Evolutionary conservation across 2,797 vertebrate genomes (phyloP), one percentile per base, ranked within the genome.

Genomic region (Salarias fasciatus): DNA sequence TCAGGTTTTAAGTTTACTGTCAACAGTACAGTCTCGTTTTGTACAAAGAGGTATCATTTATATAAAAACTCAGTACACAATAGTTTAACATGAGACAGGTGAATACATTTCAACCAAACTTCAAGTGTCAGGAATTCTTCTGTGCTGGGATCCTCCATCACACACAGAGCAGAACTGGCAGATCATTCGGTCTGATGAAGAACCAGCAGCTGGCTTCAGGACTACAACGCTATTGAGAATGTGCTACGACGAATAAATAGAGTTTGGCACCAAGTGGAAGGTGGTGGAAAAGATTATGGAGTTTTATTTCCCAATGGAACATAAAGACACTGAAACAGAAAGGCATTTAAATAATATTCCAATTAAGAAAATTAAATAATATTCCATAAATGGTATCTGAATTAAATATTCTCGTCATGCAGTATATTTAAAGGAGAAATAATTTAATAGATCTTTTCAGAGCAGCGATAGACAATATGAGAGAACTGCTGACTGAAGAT

Each of bases 91-190:
- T 44, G 66, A 88, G 77, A 86, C 80, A 87, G 84, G 77, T 81
- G 78, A 86, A 82, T 86, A 88, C 79, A 80, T 71, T 84, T 91
- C 85, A 82, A 79, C 75, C 83, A 75, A 79, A 87, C 72, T 93
- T 93, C 92, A 93, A 92, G 92, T 93, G 87, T 91, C 88, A 90
- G 91, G 90, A 91, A 84, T 88, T 71, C 63, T 63, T 86, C 72
- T 54, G 56, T 74, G 82, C 75, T 67, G 59, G 51, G n/a, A 57
- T 55, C 29, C 63, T 71, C 63, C n/a, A 60, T 43, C 53, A 62
- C 61, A 66, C 72, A 63, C 73, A 77, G 64, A 84, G 35, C 62
- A 57, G 68, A 65, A 60, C 73, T 63, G 74, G 79, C 77, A 77
- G 24, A 41, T 76, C 70, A 63, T 44, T 38, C 63, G 72, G 77